Conservation (phyloP, 2,797 vertebrate genomes). For the Diceros bicornis region DNA sequence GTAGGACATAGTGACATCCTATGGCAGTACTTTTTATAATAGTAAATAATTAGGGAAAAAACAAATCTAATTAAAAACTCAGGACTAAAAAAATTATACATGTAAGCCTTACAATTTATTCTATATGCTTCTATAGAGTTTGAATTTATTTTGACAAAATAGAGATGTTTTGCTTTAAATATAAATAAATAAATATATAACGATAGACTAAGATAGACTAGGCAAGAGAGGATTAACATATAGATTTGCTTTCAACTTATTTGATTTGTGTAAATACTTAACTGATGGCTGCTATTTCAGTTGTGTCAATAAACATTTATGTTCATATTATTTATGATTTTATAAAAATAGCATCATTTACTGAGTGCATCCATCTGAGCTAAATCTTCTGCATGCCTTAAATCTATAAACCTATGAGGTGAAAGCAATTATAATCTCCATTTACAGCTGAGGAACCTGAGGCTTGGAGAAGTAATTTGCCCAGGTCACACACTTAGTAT, state of each 20-base stretch:
- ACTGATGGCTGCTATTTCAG: neutral
- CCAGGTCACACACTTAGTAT: neutral
- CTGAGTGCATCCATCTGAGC: neutral
- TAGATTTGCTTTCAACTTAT: neutral
- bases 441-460: neutral
- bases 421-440: neutral
- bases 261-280: neutral
- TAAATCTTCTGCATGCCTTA: neutral
- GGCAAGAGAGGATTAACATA: neutral
- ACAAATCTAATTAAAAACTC: neutral
- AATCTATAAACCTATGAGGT: neutral
- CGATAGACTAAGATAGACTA: neutral
- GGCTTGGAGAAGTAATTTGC: neutral
- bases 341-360: constrained; percentile 2
- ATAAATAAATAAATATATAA: neutral
- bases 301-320: neutral
- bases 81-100: neutral
- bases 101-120: neutral
- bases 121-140: neutral
- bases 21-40: neutral
- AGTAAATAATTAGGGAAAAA: neutral
- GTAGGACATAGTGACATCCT: neutral
- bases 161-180: neutral
- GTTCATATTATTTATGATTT: neutral
- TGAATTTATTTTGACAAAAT: neutral